phyloP scores from a whole-genome alignment of 1,140 invertebrate genomes.

The Paraescarpia echinospica region DNA sequence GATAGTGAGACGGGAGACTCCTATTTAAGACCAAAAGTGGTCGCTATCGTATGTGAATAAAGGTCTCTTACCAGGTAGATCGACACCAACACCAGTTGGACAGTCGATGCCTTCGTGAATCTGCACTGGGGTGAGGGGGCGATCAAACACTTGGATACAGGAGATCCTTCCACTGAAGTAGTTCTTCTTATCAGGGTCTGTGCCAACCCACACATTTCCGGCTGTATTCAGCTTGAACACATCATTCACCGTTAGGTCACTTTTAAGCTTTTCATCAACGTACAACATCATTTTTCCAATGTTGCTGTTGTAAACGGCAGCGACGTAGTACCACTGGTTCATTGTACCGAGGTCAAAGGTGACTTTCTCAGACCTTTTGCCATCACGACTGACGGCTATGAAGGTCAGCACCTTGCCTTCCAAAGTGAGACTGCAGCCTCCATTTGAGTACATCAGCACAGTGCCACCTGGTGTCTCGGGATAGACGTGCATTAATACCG shows the following conservation, averaged over 20 bases:
- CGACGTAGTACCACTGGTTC: constrained; percentile 14
- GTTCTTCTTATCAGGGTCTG: neutral
- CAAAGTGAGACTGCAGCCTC: neutral
- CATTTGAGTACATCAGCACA: constrained; percentile 3
- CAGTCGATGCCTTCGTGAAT: neutral
- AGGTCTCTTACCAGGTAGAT: neutral
- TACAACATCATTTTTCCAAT: neutral
- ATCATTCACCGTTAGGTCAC: neutral
- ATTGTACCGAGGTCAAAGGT: neutral
- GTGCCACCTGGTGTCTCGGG: neutral
- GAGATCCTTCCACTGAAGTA: neutral
- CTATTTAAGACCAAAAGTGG: no score
- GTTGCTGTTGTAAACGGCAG: constrained; percentile 12
- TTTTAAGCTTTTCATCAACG: neutral
- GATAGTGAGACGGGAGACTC: no score
- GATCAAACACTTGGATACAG: neutral
- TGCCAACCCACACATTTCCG: neutral
- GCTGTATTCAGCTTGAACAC: neutral
- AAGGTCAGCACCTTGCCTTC: neutral
- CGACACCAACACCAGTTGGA: neutral
- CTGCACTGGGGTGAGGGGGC: neutral
- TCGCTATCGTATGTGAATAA: no score
- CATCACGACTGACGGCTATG: neutral
- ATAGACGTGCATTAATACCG: constrained; percentile 4
- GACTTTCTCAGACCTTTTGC: neutral